These are phyloP conservation scores for Cyclopterus lumpus DNA, from an alignment of 2,797 vertebrate genomes.

Conservation along the genomic window DNA sequence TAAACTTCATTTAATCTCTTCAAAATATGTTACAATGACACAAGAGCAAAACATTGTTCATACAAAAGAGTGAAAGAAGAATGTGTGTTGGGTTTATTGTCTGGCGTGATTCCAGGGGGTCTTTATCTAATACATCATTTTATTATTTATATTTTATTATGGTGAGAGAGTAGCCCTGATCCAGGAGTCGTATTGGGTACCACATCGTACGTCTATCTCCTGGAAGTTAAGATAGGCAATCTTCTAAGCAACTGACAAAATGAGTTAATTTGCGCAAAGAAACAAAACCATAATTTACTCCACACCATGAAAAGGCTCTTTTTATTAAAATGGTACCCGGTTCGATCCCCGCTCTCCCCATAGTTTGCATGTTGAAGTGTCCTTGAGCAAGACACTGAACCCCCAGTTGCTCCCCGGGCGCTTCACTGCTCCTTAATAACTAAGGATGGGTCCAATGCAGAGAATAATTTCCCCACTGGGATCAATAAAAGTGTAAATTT, in stretches of 20 bases:
- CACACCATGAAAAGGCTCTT: neutral
- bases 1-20: slow-evolving; percentile 76
- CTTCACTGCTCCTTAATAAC: too few relatives aligned
- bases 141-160: neutral
- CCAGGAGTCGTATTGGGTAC: neutral
- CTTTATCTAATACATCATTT: too few relatives aligned
- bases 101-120: slow-evolving; percentile 11
- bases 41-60: slow-evolving; percentile 47
- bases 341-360: too few relatives aligned
- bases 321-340: neutral
- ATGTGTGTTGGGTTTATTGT: slow-evolving; percentile 20
- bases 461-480: too few relatives aligned
- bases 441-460: too few relatives aligned
- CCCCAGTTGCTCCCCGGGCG: too few relatives aligned
- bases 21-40: slow-evolving; percentile 78
- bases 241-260: neutral
- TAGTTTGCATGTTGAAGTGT: too few relatives aligned
- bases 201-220: neutral
- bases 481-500: too few relatives aligned
- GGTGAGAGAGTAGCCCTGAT: slow-evolving; percentile 3
- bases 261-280: neutral
- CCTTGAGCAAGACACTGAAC: too few relatives aligned
- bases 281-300: neutral
- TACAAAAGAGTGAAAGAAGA: slow-evolving; percentile 50
- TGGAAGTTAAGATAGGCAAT: too few relatives aligned